These are phyloP conservation scores for Smithornis capensis DNA, from an alignment of 2,113 vertebrate species.

Conservation along the genomic window DNA sequence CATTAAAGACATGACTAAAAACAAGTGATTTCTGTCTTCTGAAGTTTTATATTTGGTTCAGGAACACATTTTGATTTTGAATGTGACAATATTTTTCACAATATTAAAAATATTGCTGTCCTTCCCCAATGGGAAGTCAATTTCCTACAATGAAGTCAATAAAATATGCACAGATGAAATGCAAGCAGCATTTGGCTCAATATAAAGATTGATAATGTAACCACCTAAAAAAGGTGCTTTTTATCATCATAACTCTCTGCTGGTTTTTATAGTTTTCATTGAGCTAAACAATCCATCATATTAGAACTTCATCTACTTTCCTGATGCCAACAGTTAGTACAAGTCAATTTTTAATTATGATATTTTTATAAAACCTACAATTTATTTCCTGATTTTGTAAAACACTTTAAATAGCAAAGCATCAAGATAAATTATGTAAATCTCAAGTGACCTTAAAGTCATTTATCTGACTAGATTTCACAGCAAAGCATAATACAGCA, in stretches of 20 bases:
- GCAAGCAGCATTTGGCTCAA: slow-evolving; percentile 15
- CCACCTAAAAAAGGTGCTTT: slow-evolving; percentile 5
- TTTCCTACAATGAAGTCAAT: slow-evolving; percentile 14
- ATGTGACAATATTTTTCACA: background rate
- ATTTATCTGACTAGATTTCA: slow-evolving; percentile 37
- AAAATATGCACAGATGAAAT: slow-evolving; percentile 34
- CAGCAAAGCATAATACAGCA: background rate
- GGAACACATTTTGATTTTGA: background rate
- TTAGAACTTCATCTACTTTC: background rate
- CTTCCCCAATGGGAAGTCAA: slow-evolving; percentile 1
- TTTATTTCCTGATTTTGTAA: slow-evolving; percentile 36
- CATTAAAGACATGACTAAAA: background rate
- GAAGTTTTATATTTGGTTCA: slow-evolving; percentile 4
- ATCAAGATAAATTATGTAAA: slow-evolving; percentile 3
- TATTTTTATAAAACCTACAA: slow-evolving; percentile 12
- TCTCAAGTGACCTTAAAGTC: background rate
- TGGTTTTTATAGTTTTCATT: background rate
- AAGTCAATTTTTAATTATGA: slow-evolving; percentile 62
- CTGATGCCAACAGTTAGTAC: background rate
- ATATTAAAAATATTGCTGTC: slow-evolving; percentile 2
- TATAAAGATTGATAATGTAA: slow-evolving; percentile 53
- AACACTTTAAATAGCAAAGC: slow-evolving; percentile 19
- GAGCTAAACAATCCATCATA: slow-evolving; percentile 37
- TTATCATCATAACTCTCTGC: slow-evolving; percentile 41
- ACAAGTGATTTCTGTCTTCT: background rate